Base-by-base conservation (phyloP, 2,113 vertebrate genomes). In the Ptilonorhynchus violaceus region DNA sequence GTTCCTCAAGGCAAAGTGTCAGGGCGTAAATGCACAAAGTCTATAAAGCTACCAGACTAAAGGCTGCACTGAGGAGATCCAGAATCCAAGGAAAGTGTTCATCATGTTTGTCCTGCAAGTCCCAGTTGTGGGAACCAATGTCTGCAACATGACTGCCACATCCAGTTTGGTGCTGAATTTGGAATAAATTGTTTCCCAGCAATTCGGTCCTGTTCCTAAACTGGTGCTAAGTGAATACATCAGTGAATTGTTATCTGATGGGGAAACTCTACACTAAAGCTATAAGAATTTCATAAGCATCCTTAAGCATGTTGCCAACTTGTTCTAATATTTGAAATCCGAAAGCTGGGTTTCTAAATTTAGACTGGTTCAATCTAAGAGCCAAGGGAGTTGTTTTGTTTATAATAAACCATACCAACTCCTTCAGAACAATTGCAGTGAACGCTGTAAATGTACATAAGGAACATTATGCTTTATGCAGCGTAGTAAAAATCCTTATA, bases 381-480 rank as follows among this genome's bases (percentile, higher is more conserved):
- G 63, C 20, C 46, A 81, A 96, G 37, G 39, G 53, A 92, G 52
- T 46, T 44, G 47, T 53, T 78, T 85, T 94, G 39, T 79, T 95
- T 67, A 56, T 74, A 82, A 64, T 39, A 81, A 79, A 66, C 23
- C 41, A 10, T 55, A 66, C 27, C 15, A 66, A 46, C 9, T 59
- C 64, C 82, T 85, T 96, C 85, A 92, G 68, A 93, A 82, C 4
- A 55, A 70, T 56, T 85, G n/a, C n/a, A 80, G 10, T 75, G 75
- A 87, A 68, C 74, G n/a, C 16, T 66, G 35, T 86, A 72, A 74
- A 37, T 1, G 20, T 76, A 77, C 11, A 28, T 58, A 88, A 89
- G 73, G 66, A 95, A 94, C 62, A 81, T 87, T 74, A 92, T 15
- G 47, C 6, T 97, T 95, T 93, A 94, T 83, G 41, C 42, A 86